Conservation (phyloP, 2,797 vertebrate genomes). For the Pygocentrus nattereri region DNA sequence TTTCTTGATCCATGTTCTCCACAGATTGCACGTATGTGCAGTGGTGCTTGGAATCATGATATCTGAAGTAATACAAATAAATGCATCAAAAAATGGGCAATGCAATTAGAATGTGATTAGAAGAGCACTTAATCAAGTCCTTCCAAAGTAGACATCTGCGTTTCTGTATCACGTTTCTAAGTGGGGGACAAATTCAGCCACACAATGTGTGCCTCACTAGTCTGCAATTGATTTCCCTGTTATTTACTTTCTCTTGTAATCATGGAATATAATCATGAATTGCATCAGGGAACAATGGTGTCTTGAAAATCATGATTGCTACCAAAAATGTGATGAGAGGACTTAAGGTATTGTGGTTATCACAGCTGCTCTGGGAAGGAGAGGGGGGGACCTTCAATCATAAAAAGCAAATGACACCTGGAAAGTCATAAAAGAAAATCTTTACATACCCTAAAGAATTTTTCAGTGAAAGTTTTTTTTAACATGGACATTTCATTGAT, state of each 20-base stretch:
- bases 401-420: neutral
- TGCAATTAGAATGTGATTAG: conserved; percentile 44
- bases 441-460: too few relatives aligned
- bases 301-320: conserved; percentile 41
- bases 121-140: conserved; percentile 71
- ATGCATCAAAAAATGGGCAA: conserved; percentile 64
- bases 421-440: too few relatives aligned
- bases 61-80: conserved; percentile 62
- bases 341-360: conserved; percentile 23
- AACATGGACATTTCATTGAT: too few relatives aligned
- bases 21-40: conserved; percentile 2
- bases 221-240: conserved; percentile 69
- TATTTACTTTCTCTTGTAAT: conserved; percentile 77
- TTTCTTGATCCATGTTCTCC: neutral
- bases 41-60: neutral
- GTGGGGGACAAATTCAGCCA: conserved; percentile 22
- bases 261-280: conserved; percentile 74
- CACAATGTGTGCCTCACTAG: conserved; percentile 63
- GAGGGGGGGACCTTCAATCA: neutral
- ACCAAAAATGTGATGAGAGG: conserved; percentile 29
- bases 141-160: conserved; percentile 69
- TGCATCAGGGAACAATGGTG: conserved; percentile 65
- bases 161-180: conserved; percentile 54
- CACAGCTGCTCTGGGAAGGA: conserved; percentile 23
- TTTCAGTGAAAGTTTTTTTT: too few relatives aligned